Evolutionary conservation across 2,113 vertebrate genomes (phyloP), one percentile per base, ranked within the genome.

Genomic region (Sapayoa aenigma): DNA sequence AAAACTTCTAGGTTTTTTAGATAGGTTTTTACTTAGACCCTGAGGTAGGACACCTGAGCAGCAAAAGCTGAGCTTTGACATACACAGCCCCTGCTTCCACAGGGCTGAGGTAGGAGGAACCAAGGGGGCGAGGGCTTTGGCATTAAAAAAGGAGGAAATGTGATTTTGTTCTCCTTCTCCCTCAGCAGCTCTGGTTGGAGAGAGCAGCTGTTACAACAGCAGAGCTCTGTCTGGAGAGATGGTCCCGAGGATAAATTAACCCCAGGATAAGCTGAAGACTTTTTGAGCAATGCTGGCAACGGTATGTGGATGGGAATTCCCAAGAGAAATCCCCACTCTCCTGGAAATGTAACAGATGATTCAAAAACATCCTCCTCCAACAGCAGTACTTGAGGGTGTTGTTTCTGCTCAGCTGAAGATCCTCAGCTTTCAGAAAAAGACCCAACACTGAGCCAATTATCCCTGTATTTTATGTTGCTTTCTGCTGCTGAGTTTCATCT

Each of bases 281-380:
- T 93, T 90, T 56, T 63, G 42, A 85, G 93, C 75, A 90, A 86
- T 52, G 50, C 72, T 11, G 8, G 79, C 52, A 86, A 47, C 41
- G 20, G 27, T 49, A 81, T 60, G 80, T 75, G 92, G 90, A 88
- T 78, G 90, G 90, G 86, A 96, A 96, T 90, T 96, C 90, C 90
- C 84, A 0, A 77, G 52, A 94, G 83, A 96, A 96, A 95, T 84
- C 88, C 94, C 88, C 78, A 71, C 2, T 5, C 14, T 91, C 67
- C 84, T 94, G 89, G 89, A 91, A 90, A 77, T 28, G 5, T 39
- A 79, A 58, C 37, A 83, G 78, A 90, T 86, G 17, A 93, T 86
- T 96, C 76, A 90, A 81, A 95, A 89, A 75, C 72, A 74, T 67
- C 50, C 52, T 90, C 50, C 50, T 88, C 60, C 28, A 30, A 93